Evolutionary conservation across 2,113 vertebrate genomes (phyloP), one percentile per base, ranked within the genome.

Genomic region (Oreochromis tanganicae): DNA sequence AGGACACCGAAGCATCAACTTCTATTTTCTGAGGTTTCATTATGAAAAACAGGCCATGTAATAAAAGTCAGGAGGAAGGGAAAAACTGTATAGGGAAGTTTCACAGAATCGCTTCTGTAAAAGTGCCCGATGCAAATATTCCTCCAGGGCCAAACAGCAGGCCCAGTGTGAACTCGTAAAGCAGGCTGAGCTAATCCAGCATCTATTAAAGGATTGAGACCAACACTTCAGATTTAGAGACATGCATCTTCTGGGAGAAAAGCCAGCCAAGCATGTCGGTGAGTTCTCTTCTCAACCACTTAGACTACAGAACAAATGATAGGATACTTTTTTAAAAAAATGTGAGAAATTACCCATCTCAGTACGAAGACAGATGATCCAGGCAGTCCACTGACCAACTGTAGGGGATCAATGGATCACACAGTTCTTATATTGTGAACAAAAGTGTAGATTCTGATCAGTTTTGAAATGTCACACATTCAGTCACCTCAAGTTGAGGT

Each of bases 161-260:
- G 41, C 43, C 54, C 14, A 11, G 24, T 4, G 24, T 59, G 21
- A n/a, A 32, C 48, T 52, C 55, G 7, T 8, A 27, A 21, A 86
- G 21, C 56, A 43, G 52, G 29, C 75, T 5, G 34, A 34, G 79
- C 24, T 93, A 88, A 93, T 93, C 91, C 84, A 84, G 19, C 36
- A 41, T 55, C 19, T 78, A 68, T 48, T 57, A 84, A 84, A 7
- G 46, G 89, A 89, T 89, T 86, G 71, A 66, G 85, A 79, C 61
- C 19, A 46, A 83, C 54, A 12, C 66, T 85, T 68, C 12, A 66
- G 66, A 82, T 87, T 87, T 50, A 92, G 38, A 92, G 12, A 68
- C 56, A 19, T 71, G 21, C 19, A 59, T 52, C 41, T 52, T 79
- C 63, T 82, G 68, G 82, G 46, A 73, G 27, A 55, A 57, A 38